Percentiles rank a stretch among this genome's conserved stretches.
Conservation (phyloP, 2,888 invertebrate genomes). For the Steinernema scapterisci region DNA sequence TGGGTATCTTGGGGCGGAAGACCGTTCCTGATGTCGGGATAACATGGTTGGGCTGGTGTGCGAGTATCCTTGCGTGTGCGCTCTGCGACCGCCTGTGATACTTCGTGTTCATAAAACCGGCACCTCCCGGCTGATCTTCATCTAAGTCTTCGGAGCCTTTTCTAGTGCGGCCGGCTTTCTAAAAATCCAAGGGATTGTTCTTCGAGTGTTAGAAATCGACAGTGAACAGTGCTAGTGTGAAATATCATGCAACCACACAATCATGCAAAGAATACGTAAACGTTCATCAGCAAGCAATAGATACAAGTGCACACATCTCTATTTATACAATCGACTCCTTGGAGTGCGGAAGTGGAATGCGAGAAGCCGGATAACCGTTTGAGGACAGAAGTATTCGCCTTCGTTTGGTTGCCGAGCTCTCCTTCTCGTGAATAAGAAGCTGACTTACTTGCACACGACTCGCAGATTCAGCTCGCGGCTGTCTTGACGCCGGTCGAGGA, state of each 20-base stretch:
- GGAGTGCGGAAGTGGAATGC: slow-evolving; percentile 17
- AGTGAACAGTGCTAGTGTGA: too few relatives aligned
- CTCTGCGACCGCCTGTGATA: slow-evolving; percentile 43
- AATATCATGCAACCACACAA: not conserved
- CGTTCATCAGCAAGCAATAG: not conserved
- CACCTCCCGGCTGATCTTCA: not conserved
- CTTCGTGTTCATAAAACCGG: slow-evolving; percentile 35
- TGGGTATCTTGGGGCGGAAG: slow-evolving; percentile 79
- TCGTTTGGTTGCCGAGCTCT: not conserved
- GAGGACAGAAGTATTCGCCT: not conserved
- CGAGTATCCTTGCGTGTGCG: slow-evolving; percentile 49
- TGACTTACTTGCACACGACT: slow-evolving; percentile 4
- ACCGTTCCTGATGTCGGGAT: slow-evolving; percentile 75
- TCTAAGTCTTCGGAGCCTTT: not conserved
- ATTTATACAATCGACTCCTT: slow-evolving; percentile 13
- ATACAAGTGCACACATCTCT: not conserved
- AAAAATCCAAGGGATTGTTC: not conserved
- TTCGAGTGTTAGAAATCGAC: too few relatives aligned
- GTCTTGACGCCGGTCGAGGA: not conserved
- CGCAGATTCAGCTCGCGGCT: not conserved
- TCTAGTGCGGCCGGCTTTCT: not conserved
- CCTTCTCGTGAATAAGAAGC: not conserved
- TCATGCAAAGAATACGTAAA: not conserved
- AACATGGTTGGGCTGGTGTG: slow-evolving; percentile 57
- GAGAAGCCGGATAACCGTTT: not conserved